These are phyloP conservation scores for Epinephelus lanceolatus DNA, from an alignment of 2,113 vertebrate genomes.

Conservation along the genomic window DNA sequence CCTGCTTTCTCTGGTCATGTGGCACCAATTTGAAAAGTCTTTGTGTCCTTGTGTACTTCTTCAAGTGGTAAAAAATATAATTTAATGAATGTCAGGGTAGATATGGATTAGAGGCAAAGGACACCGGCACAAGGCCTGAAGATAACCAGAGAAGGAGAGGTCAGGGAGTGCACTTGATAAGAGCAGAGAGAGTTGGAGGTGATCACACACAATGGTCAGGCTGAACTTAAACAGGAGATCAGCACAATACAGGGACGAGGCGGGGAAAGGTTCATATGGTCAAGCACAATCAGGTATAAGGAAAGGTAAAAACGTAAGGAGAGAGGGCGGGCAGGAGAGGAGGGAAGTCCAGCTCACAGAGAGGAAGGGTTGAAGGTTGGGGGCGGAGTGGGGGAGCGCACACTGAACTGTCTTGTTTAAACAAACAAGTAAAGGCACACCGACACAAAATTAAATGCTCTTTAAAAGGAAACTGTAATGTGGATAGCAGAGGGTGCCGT, in stretches of 20 bases:
- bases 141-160: slow-evolving; percentile 18
- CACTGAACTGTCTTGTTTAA: slow-evolving; percentile 9
- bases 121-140: background rate
- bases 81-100: background rate
- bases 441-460: background rate
- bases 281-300: slow-evolving; percentile 24
- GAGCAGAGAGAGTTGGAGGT: slow-evolving; percentile 1
- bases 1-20: too few relatives aligned
- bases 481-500: background rate
- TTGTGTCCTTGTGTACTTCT: too few relatives aligned
- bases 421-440: slow-evolving; percentile 38
- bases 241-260: slow-evolving; percentile 52
- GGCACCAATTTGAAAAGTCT: too few relatives aligned
- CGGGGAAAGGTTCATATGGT: slow-evolving; percentile 23
- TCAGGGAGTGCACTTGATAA: slow-evolving; percentile 40
- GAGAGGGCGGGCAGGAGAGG: background rate
- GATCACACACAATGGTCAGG: slow-evolving; percentile 41
- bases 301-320: slow-evolving; percentile 42
- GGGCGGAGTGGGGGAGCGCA: background rate
- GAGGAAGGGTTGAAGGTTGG: slow-evolving; percentile 41
- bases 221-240: slow-evolving; percentile 73
- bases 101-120: slow-evolving; percentile 3
- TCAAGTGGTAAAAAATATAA: background rate
- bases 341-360: slow-evolving; percentile 47
- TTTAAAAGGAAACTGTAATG: slow-evolving; percentile 1